phyloP scores from a whole-genome alignment of 2,113 vertebrate species.

The Anhinga rufa region DNA sequence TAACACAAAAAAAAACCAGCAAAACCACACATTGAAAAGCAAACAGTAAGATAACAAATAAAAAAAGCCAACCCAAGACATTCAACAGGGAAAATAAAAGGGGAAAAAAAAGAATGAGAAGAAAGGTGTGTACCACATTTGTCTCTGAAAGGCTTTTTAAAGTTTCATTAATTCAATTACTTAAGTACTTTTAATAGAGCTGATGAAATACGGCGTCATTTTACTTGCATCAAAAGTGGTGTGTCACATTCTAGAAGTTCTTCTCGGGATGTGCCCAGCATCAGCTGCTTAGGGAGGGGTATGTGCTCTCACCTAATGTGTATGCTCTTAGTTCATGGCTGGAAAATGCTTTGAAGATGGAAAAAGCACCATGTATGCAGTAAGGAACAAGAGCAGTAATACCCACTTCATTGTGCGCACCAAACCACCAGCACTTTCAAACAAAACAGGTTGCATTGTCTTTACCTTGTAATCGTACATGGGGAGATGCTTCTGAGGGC shows the following conservation, averaged over 20 bases:
- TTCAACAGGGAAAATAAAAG: neutral
- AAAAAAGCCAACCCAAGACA: neutral
- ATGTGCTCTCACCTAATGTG: neutral
- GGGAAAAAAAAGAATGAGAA: neutral
- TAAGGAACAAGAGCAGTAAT: neutral
- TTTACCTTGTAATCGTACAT: neutral
- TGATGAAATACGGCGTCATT: conserved; percentile 35
- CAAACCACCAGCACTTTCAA: neutral
- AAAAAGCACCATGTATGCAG: neutral
- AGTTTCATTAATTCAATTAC: conserved; percentile 39
- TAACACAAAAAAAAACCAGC: neutral
- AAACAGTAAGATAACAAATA: neutral
- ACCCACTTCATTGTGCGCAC: neutral
- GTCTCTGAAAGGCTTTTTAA: neutral
- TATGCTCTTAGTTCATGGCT: conserved; percentile 41
- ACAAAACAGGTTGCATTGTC: neutral
- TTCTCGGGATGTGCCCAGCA: neutral
- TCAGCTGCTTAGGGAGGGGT: neutral
- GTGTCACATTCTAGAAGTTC: conserved; percentile 21
- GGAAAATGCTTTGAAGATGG: conserved; percentile 47
- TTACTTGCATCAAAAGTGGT: conserved; percentile 38
- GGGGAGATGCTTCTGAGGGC: conserved; percentile 8
- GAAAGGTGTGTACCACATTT: neutral
- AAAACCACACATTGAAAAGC: neutral
- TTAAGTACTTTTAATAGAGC: conserved; percentile 35